Percentiles rank a stretch among this genome's conserved stretches.
Evolutionary conservation across 2,888 invertebrate genomes (phyloP).

Genomic region (Beris chalybata): DNA sequence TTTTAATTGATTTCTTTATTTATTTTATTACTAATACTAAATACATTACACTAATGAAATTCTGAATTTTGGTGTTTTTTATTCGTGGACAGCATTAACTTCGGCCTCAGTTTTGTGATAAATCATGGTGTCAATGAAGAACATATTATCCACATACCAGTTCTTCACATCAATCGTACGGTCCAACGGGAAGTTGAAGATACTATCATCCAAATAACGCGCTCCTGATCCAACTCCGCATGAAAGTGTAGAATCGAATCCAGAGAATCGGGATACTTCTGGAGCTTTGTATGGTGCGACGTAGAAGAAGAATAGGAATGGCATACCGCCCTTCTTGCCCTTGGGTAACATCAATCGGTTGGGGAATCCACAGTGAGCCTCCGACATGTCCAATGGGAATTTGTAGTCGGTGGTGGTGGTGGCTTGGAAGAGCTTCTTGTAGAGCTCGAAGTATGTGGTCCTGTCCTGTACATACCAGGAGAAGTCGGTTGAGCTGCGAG

Average conservation of each 20-base stretch:
- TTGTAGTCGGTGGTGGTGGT: slow-evolving; percentile 55
- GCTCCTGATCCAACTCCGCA: slow-evolving; percentile 61
- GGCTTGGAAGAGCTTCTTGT: slow-evolving; percentile 58
- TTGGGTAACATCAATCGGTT: slow-evolving; percentile 67
- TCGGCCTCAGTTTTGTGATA: slow-evolving; percentile 62
- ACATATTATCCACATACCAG: slow-evolving; percentile 70
- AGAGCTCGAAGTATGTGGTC: slow-evolving; percentile 55
- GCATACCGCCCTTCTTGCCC: slow-evolving; percentile 65
- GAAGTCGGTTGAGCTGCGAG: slow-evolving; percentile 66
- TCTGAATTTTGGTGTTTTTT: too few relatives aligned
- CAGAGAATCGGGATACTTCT: slow-evolving; percentile 54
- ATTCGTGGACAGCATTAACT: slow-evolving; percentile 8
- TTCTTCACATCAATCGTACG: slow-evolving; percentile 62
- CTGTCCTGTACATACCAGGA: slow-evolving; percentile 67
- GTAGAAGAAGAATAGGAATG: slow-evolving; percentile 64
- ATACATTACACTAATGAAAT: too few relatives aligned
- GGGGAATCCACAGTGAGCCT: slow-evolving; percentile 64
- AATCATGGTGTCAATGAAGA: slow-evolving; percentile 66
- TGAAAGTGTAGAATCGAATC: slow-evolving; percentile 59
- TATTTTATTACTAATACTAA: too few relatives aligned
- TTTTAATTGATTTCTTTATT: too few relatives aligned
- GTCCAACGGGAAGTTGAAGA: slow-evolving; percentile 76
- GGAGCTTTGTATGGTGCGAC: slow-evolving; percentile 60
- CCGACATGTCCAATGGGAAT: slow-evolving; percentile 57
- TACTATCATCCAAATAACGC: slow-evolving; percentile 62